These are phyloP conservation scores for Gambusia yucatana DNA, from an alignment of 2,797 vertebrate species.

Conservation along the genomic window DNA sequence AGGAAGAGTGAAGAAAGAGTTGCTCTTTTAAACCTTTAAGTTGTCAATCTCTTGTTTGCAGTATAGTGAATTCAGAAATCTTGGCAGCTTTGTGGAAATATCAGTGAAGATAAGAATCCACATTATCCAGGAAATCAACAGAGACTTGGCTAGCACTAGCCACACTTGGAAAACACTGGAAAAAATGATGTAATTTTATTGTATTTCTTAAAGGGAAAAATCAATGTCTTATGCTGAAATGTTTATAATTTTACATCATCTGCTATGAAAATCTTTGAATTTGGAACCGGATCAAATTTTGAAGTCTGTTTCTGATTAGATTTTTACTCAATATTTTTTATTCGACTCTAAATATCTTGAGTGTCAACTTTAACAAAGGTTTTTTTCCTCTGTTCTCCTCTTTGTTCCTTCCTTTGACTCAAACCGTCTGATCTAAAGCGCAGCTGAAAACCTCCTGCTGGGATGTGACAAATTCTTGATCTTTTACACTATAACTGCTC, in stretches of 20 bases:
- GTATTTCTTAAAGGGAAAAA: neutral
- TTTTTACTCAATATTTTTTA: neutral
- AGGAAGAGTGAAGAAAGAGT: neutral
- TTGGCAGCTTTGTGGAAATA: neutral
- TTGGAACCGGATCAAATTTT: neutral
- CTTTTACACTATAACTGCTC: slow-evolving; percentile 28
- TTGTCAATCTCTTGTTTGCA: neutral
- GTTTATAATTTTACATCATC: neutral
- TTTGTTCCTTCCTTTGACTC: slow-evolving; percentile 39
- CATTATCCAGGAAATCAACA: neutral
- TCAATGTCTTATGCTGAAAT: neutral
- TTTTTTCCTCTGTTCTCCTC: slow-evolving; percentile 20
- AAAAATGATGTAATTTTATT: neutral
- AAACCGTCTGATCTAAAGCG: slow-evolving; percentile 47
- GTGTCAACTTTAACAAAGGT: neutral
- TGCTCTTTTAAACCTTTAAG: neutral
- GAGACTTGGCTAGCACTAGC: neutral
- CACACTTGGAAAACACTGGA: neutral
- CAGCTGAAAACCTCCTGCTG: slow-evolving; percentile 33
- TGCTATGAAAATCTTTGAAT: neutral
- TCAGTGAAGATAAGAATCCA: neutral
- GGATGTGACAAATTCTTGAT: slow-evolving; percentile 35
- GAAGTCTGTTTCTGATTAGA: neutral
- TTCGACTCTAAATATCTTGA: neutral
- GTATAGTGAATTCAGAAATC: neutral